These are phyloP conservation scores for Deroplatys truncata DNA, from an alignment of 2,888 invertebrate genomes.

Conservation along the genomic window DNA sequence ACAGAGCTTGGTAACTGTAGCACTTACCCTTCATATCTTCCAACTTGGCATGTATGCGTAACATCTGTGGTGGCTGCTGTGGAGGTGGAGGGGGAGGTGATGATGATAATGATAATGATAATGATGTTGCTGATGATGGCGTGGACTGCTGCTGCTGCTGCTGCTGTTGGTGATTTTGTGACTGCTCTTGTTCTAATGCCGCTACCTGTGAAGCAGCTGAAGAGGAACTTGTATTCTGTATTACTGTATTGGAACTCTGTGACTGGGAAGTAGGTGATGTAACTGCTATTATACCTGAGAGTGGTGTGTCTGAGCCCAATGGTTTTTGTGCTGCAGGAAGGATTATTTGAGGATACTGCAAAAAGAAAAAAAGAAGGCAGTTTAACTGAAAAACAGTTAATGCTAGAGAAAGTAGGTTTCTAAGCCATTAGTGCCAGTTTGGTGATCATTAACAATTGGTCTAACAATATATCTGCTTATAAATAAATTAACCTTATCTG, in stretches of 20 bases:
- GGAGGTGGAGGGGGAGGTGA: neutral
- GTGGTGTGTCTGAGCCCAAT: constrained; percentile 37
- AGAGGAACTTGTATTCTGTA: neutral
- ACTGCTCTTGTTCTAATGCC: neutral
- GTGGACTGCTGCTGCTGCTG: constrained; percentile 36
- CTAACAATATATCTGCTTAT: too few relatives aligned
- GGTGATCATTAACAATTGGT: too few relatives aligned
- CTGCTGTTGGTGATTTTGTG: constrained; percentile 42
- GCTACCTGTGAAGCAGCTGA: constrained; percentile 9
- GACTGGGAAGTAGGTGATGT: constrained; percentile 9
- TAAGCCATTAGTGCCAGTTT: too few relatives aligned
- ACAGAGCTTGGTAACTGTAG: neutral
- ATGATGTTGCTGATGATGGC: constrained; percentile 42
- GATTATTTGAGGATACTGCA: constrained; percentile 71
- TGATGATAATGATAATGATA: constrained; percentile 29
- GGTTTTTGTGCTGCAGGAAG: constrained; percentile 66
- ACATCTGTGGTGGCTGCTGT: constrained; percentile 30
- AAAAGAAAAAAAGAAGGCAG: constrained; percentile 24
- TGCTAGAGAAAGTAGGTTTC: too few relatives aligned
- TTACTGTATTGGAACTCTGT: neutral
- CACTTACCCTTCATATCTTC: constrained; percentile 81
- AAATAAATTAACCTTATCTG: too few relatives aligned
- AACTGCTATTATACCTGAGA: constrained; percentile 22
- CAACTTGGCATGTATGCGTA: constrained; percentile 59
- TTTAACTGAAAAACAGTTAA: too few relatives aligned